Percentiles rank a stretch among this genome's conserved stretches.
phyloP scores from a whole-genome alignment of 2,888 invertebrate species.

The Euspilapteryx auroguttella region DNA sequence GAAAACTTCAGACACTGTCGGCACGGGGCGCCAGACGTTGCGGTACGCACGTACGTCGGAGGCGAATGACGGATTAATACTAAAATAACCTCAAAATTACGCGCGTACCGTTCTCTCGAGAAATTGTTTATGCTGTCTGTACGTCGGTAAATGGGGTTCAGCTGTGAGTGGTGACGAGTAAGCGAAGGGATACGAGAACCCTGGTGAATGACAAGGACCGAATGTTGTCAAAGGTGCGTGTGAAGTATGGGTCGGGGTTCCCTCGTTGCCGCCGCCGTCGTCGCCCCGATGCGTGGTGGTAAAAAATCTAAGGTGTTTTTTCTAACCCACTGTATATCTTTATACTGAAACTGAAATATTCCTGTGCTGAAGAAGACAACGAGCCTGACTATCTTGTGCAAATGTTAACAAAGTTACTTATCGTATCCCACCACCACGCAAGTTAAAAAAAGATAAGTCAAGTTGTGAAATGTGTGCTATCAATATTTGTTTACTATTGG shows the following conservation, averaged over 20 bases:
- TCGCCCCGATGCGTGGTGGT: not conserved
- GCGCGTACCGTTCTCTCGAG: conserved; percentile 32
- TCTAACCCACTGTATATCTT: too few species aligned
- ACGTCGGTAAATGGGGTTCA: conserved; percentile 38
- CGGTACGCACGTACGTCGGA: conserved; percentile 30
- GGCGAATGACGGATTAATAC: conserved; percentile 46
- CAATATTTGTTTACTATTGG: too few species aligned
- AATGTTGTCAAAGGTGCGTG: conserved; percentile 21
- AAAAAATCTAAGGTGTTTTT: not conserved
- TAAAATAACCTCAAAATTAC: conserved; percentile 58
- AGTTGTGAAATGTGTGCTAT: too few species aligned
- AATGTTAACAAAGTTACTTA: not conserved
- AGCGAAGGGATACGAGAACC: conserved; percentile 16
- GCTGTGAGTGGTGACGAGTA: conserved; percentile 19
- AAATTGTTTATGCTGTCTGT: conserved; percentile 48
- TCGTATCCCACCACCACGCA: not conserved
- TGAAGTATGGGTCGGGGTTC: conserved; percentile 5
- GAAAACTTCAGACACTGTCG: too few species aligned
- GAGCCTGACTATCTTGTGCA: too few species aligned
- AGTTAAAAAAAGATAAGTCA: too few species aligned
- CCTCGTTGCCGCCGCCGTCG: not conserved
- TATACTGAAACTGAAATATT: too few species aligned
- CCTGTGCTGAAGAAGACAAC: too few species aligned
- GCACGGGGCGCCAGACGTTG: not conserved
- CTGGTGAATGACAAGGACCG: conserved; percentile 20